These are phyloP conservation scores for Cichlasoma orientale DNA, from an alignment of 2,797 vertebrate species.

Conservation along the genomic window DNA sequence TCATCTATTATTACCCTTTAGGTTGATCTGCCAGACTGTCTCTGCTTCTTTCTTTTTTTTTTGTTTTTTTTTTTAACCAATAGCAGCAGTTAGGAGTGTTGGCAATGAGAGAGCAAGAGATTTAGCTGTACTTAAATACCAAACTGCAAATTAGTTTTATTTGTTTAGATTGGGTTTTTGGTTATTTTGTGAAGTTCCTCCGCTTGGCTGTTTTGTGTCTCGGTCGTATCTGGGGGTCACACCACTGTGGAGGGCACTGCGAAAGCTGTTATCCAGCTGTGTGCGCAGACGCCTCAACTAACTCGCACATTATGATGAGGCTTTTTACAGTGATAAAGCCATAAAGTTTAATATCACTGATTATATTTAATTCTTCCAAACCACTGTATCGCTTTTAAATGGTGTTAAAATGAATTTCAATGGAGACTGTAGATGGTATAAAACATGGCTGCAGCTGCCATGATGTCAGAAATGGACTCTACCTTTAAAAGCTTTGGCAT, in stretches of 20 bases:
- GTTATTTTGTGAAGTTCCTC: constrained; percentile 22
- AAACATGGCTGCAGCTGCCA: not conserved
- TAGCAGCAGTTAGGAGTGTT: not conserved
- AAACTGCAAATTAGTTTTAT: not conserved
- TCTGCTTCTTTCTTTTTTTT: not conserved
- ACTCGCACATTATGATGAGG: not conserved
- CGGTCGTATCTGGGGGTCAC: constrained; percentile 35
- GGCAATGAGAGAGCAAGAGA: not conserved
- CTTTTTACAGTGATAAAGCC: not conserved
- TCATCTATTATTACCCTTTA: not conserved
- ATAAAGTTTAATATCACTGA: not conserved
- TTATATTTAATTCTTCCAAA: not conserved
- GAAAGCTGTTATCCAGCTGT: constrained; percentile 47
- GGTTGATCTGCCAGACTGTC: not conserved
- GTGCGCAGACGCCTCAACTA: constrained; percentile 17
- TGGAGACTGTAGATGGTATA: not conserved
- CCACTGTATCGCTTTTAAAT: not conserved
- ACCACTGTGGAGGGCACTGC: constrained; percentile 19
- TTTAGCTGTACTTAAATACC: not conserved
- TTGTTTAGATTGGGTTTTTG: not conserved
- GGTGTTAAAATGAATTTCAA: not conserved
- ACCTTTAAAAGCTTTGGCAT: too few species aligned
- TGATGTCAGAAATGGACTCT: not conserved
- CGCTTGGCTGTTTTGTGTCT: constrained; percentile 19
- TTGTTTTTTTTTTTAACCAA: not conserved